Conservation (phyloP, 2,888 invertebrate species). For the Tenthredo distinguenda region DNA sequence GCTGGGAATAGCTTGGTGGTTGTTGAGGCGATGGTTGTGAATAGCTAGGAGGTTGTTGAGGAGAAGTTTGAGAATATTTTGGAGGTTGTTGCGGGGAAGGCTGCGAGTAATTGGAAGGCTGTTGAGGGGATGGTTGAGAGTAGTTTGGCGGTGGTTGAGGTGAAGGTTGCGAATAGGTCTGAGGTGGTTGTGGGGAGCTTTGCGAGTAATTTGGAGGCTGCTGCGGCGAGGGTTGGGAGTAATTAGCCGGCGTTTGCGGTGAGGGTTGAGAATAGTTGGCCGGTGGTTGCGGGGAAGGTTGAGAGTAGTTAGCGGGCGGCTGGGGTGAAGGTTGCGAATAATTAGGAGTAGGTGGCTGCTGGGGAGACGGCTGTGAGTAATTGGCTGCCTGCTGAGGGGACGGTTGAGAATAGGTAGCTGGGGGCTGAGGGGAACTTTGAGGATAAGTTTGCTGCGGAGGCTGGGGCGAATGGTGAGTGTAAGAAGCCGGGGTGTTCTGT, state of each 20-base stretch:
- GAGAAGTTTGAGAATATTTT: conserved; percentile 66
- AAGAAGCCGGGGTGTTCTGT: conserved; percentile 67
- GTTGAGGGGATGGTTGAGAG: conserved; percentile 80
- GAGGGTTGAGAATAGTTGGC: conserved; percentile 65
- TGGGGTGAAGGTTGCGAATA: conserved; percentile 54
- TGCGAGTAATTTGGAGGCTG: conserved; percentile 62
- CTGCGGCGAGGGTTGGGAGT: conserved; percentile 51
- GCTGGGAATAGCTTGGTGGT: conserved; percentile 63
- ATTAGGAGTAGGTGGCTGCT: conserved; percentile 43
- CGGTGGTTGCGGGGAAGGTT: conserved; percentile 59
- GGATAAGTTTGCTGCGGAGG: conserved; percentile 64
- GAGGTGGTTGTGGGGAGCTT: conserved; percentile 64
- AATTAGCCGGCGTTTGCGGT: conserved; percentile 54
- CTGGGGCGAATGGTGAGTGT: conserved; percentile 69
- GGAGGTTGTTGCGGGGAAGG: conserved; percentile 65
- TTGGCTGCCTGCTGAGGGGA: conserved; percentile 63
- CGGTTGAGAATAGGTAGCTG: conserved; percentile 63
- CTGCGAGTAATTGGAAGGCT: conserved; percentile 77
- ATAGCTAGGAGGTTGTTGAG: conserved; percentile 58
- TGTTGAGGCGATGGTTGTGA: conserved; percentile 50
- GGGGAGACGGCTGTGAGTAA: conserved; percentile 46
- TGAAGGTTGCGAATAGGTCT: conserved; percentile 62
- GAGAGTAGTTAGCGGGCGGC: conserved; percentile 61
- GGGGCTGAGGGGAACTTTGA: conserved; percentile 66
- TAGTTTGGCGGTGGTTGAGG: conserved; percentile 77